These are phyloP conservation scores for Pachydiplax longipennis DNA, from an alignment of 2,888 invertebrate species.

Conservation along the genomic window DNA sequence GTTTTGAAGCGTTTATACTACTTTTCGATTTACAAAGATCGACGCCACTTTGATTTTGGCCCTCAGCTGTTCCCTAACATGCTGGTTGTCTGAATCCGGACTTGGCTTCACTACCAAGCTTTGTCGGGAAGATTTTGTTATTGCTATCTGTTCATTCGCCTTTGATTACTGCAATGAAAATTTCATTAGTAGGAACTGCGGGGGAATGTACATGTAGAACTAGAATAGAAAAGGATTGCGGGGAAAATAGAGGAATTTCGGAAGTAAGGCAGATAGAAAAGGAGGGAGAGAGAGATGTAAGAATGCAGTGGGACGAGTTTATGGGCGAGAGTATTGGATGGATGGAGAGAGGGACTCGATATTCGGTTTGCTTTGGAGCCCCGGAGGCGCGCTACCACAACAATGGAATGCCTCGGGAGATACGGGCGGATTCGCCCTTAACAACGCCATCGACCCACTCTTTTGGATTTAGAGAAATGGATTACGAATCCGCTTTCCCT, in stretches of 20 bases:
- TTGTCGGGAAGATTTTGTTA: no score
- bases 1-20: no score
- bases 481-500: not conserved
- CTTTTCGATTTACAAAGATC: no score
- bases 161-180: no score
- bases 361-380: not conserved
- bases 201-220: no score
- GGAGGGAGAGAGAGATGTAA: not conserved
- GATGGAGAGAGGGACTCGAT: not conserved
- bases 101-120: no score
- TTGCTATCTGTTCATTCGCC: no score
- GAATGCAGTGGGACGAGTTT: not conserved
- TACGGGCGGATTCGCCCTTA: not conserved
- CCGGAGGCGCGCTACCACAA: not conserved
- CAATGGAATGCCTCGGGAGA: constrained; percentile 30
- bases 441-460: not conserved
- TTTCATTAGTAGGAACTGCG: no score
- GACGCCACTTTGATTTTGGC: no score
- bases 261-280: not conserved
- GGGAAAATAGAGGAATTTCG: not conserved
- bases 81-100: no score
- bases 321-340: not conserved
- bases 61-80: no score
- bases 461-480: not conserved
- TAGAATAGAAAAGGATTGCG: not conserved